Conservation (phyloP, 23 tunicate genomes). For the Oikopleura albicans region DNA sequence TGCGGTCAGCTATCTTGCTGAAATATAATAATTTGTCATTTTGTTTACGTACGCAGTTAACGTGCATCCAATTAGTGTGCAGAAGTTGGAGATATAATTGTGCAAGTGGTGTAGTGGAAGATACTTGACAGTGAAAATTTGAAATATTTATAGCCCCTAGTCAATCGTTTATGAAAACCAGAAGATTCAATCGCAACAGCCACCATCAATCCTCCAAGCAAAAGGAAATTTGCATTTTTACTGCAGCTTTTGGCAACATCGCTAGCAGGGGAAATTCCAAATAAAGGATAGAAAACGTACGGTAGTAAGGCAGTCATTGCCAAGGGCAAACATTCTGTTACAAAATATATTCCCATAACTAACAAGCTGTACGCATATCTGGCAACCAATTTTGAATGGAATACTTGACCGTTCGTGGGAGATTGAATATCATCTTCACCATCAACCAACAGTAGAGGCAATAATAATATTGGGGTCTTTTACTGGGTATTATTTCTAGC, state of each 20-base stretch:
- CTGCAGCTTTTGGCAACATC: conserved; percentile 29
- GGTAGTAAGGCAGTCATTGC: conserved; percentile 51
- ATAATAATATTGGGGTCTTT: background rate
- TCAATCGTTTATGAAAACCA: conserved; percentile 32
- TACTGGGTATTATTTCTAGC: too few species aligned
- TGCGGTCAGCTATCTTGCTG: too few species aligned
- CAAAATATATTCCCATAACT: conserved; percentile 57
- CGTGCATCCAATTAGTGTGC: too few species aligned
- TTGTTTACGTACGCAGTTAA: too few species aligned
- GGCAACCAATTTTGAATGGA: background rate
- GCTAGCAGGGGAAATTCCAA: conserved; percentile 36
- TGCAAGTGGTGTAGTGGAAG: too few species aligned
- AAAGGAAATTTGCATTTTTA: conserved; percentile 37
- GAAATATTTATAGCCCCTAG: too few species aligned
- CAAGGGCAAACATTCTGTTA: conserved; percentile 49
- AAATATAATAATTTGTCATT: too few species aligned
- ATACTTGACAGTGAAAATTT: too few species aligned
- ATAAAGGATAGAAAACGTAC: conserved; percentile 37
- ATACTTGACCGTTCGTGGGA: background rate
- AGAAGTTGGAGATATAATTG: too few species aligned
- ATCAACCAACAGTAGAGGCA: background rate
- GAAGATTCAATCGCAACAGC: conserved; percentile 42
- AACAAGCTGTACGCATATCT: conserved; percentile 37
- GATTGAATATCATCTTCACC: background rate
- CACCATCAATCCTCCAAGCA: conserved; percentile 47